These are phyloP conservation scores for Cyphomyrus discorhynchus DNA, from an alignment of 2,113 vertebrate genomes.

Conservation along the genomic window DNA sequence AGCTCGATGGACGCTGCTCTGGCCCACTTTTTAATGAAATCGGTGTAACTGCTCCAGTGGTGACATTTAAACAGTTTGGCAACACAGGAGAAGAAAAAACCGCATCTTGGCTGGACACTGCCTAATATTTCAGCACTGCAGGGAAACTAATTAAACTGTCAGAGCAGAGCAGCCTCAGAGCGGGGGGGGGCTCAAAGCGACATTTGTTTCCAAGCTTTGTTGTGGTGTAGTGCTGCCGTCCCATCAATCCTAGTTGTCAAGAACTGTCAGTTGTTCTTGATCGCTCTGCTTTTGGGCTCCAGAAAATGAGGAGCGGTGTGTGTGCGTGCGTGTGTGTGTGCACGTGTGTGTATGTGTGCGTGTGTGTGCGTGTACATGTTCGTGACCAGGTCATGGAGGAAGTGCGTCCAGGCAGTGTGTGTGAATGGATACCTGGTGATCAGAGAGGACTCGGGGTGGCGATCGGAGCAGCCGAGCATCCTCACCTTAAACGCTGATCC, in stretches of 20 bases:
- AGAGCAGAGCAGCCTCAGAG: not conserved
- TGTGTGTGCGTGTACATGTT: not conserved
- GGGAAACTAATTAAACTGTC: conserved; percentile 23
- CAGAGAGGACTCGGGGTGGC: not conserved
- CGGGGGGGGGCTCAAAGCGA: not conserved
- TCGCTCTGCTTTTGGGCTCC: not conserved
- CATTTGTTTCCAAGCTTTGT: not conserved
- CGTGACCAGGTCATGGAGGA: not conserved
- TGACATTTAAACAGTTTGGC: conserved; percentile 28
- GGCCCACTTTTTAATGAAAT: conserved; percentile 14
- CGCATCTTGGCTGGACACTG: not conserved
- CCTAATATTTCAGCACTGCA: not conserved
- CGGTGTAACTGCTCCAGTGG: not conserved
- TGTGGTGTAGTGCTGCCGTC: not conserved
- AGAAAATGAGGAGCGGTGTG: not conserved
- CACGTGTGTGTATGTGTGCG: not conserved
- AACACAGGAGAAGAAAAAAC: not conserved
- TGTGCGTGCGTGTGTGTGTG: not conserved
- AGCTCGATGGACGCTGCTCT: not conserved
- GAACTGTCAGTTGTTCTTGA: not conserved
- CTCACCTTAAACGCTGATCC: not conserved
- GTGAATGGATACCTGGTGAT: not conserved
- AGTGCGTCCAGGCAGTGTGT: not conserved
- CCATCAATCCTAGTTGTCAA: not conserved
- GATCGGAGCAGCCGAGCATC: not conserved